phyloP scores from a whole-genome alignment of 2,113 vertebrate genomes.

The Nerophis ophidion region DNA sequence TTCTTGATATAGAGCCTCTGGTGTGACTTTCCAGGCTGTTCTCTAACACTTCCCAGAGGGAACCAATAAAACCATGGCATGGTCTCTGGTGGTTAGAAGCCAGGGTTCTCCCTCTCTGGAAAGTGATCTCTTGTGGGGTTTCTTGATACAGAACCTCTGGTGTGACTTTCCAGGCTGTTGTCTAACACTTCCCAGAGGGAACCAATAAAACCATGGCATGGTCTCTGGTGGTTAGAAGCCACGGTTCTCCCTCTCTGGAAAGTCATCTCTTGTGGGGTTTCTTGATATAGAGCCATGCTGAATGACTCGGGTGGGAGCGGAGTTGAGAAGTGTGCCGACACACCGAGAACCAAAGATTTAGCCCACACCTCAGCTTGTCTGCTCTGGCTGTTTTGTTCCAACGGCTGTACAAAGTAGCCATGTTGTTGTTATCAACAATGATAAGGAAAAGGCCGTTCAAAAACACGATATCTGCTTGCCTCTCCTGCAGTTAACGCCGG shows the following conservation, averaged over 20 bases:
- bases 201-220: neutral
- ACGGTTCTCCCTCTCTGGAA: slow-evolving; percentile 29
- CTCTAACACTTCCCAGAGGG: too few species aligned
- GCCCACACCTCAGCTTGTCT: slow-evolving; percentile 25
- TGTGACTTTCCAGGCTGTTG: slow-evolving; percentile 50
- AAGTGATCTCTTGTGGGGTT: too few species aligned
- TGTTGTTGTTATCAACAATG: slow-evolving; percentile 32
- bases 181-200: slow-evolving; percentile 34
- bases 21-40: too few species aligned
- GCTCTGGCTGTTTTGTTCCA: slow-evolving; percentile 25
- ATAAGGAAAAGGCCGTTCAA: slow-evolving; percentile 41
- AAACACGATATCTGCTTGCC: slow-evolving; percentile 49
- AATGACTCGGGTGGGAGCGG: slow-evolving; percentile 19
- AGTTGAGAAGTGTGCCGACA: slow-evolving; percentile 39
- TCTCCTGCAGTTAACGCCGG: slow-evolving; percentile 19
- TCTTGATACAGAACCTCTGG: too few species aligned
- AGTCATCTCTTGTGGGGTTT: slow-evolving; percentile 15
- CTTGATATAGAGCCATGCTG: slow-evolving; percentile 15
- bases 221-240: slow-evolving; percentile 50
- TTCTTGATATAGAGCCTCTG: too few species aligned
- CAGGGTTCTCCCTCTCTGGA: too few species aligned
- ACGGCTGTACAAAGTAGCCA: slow-evolving; percentile 35
- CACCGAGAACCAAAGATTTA: slow-evolving; percentile 57
- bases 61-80: too few species aligned
- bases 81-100: too few species aligned